Evolutionary conservation across 2,797 vertebrate species (phyloP).

Genomic region (Sebastes nivosus): DNA sequence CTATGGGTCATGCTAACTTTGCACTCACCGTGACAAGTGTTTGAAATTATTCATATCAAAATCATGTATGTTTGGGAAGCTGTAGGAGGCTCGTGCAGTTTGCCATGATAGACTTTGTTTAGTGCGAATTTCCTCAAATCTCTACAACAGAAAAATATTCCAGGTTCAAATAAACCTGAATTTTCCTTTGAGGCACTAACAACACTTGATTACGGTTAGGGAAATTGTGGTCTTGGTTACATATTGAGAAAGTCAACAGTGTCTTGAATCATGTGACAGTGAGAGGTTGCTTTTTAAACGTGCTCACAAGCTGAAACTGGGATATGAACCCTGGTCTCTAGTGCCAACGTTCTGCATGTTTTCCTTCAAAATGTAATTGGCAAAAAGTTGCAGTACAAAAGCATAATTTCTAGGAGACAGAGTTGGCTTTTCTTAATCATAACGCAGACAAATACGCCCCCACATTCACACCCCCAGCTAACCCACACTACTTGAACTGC

Average conservation of each 20-base stretch:
- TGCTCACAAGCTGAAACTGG: neutral
- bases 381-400: neutral
- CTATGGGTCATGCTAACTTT: neutral
- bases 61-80: neutral
- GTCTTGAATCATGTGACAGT: neutral
- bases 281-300: neutral
- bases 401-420: neutral
- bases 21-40: neutral
- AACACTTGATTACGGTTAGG: neutral
- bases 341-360: neutral
- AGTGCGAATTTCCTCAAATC: neutral
- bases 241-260: neutral
- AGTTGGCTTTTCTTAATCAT: neutral
- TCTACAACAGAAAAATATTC: neutral
- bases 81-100: neutral
- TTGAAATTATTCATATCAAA: neutral
- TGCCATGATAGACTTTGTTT: neutral
- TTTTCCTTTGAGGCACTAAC: neutral
- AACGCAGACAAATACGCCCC: neutral
- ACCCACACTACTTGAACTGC: slow-evolving; percentile 19
- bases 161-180: neutral
- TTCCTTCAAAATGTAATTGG: neutral
- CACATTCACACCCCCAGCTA: neutral
- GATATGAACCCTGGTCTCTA: neutral
- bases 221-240: neutral